Conservation (phyloP, 2,888 invertebrate species). For the Herminia tarsipennalis region DNA sequence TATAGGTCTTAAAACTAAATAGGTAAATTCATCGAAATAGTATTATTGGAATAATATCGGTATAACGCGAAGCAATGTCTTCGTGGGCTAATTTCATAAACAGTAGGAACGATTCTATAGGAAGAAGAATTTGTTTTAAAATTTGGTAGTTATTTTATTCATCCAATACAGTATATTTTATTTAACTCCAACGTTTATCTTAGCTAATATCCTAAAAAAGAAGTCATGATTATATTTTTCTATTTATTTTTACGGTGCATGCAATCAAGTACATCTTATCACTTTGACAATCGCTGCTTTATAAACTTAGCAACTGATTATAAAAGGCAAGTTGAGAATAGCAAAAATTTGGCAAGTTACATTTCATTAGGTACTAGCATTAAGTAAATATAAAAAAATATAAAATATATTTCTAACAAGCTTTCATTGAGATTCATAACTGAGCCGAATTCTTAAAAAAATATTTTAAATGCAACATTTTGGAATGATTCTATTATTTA, state of each 20-base stretch:
- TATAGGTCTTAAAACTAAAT: slow-evolving; percentile 23
- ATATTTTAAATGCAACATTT: slow-evolving; percentile 35
- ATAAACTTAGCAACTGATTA: too few relatives aligned
- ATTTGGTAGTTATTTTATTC: too few relatives aligned
- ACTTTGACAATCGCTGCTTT: too few relatives aligned
- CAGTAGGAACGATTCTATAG: too few relatives aligned
- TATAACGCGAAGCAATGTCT: not conserved
- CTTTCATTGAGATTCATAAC: slow-evolving; percentile 42
- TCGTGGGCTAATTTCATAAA: not conserved
- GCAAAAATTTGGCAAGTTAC: slow-evolving; percentile 41
- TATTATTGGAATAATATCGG: slow-evolving; percentile 3
- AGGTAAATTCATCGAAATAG: slow-evolving; percentile 38
- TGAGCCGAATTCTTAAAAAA: slow-evolving; percentile 35
- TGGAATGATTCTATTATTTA: slow-evolving; percentile 41
- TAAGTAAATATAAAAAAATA: slow-evolving; percentile 22
- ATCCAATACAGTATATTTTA: too few relatives aligned
- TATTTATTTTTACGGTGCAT: too few relatives aligned
- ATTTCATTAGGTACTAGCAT: slow-evolving; percentile 26
- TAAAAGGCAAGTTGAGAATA: slow-evolving; percentile 34
- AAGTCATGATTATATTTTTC: too few relatives aligned
- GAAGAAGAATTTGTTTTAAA: too few relatives aligned
- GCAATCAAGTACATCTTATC: too few relatives aligned
- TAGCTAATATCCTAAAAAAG: too few relatives aligned
- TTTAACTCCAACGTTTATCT: too few relatives aligned
- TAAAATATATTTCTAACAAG: slow-evolving; percentile 25